Base-by-base conservation (phyloP, 2,113 vertebrate genomes). In the Nyctereutes procyonoides region DNA sequence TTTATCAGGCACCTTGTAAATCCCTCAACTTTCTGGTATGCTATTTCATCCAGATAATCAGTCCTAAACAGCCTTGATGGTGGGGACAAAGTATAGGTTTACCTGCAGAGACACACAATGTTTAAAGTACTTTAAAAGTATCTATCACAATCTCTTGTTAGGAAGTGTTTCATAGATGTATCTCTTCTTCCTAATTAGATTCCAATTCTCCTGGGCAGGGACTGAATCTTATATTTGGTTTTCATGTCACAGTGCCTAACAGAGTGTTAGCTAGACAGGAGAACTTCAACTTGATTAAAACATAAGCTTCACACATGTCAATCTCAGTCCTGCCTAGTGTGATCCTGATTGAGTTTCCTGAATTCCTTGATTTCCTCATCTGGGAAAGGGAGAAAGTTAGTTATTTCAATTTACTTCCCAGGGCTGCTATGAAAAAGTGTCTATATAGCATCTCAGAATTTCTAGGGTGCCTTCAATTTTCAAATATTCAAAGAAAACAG, bases 401-500 rank as follows among this genome's bases (percentile, higher is more conserved):
- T 79, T 73, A 93, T 85, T 93, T 96, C 71, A 73, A 22, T 82
- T 56, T 79, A 67, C 32, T 95, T 82, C 63, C 84, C 35, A 73
- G 62, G 53, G 67, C 60, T 86, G 30, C 67, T 80, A 38, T 65
- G 77, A 43, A 80, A 77, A 81, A 38, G 92, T 17, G 38, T 94
- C 38, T 38, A 79, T 14, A 28, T 9, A 93, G 51, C 30, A 82
- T 67, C 43, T 88, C 48, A 38, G 81, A 35, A 60, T 84, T 65
- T 95, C 73, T 91, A 65, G 8, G 16, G 14, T 63, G 71, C 65
- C 60, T 67, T 96, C 38, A 48, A 30, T 96, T 92, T 96, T 87
- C 83, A 94, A 97, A 86, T 95, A 67, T 65, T 94, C 81, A 77
- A 96, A 95, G 81, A 71, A 95, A 94, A 77, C 22, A 95, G 53